Evolutionary conservation across 2,888 invertebrate species (phyloP).

Genomic region (Physocephala rufipes): DNA sequence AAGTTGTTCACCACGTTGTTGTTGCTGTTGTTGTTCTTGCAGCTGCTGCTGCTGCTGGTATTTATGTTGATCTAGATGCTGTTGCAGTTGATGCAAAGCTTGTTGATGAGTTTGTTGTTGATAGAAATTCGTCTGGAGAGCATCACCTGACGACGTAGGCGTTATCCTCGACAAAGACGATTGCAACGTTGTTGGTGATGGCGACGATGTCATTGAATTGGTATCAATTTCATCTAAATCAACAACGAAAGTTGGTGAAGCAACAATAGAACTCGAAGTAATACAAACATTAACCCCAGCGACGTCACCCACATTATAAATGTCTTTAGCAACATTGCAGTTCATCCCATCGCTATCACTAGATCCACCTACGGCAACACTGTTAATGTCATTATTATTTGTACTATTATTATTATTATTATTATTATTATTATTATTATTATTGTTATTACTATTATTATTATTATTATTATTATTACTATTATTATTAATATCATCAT

Average conservation of each 20-base stretch:
- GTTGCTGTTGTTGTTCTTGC: conserved; percentile 24
- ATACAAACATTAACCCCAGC: conserved; percentile 25
- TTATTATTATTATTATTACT: neutral
- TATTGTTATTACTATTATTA: neutral
- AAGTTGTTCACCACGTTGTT: too few relatives aligned
- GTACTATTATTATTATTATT: too few relatives aligned
- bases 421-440: neutral
- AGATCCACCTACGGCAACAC: too few relatives aligned
- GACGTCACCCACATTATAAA: conserved; percentile 28
- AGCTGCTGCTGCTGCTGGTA: conserved; percentile 43
- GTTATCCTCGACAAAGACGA: neutral
- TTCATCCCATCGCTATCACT: conserved; percentile 47
- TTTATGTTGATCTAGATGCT: conserved; percentile 52
- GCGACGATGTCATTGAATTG: neutral
- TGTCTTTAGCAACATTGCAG: conserved; percentile 34
- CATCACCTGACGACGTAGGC: too few relatives aligned
- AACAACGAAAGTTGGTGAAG: conserved; percentile 5
- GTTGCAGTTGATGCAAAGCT: conserved; percentile 54
- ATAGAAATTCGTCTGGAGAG: conserved; percentile 47
- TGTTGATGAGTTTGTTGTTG: conserved; percentile 56
- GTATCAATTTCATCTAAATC: conserved; percentile 33
- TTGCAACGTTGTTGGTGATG: conserved; percentile 18
- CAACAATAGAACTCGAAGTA: conserved; percentile 20
- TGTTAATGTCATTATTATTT: too few relatives aligned
- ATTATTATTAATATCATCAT: neutral